Evolutionary conservation across 2,113 vertebrate genomes (phyloP), one percentile per base, ranked within the genome.

Genomic region (Apodemus sylvaticus): DNA sequence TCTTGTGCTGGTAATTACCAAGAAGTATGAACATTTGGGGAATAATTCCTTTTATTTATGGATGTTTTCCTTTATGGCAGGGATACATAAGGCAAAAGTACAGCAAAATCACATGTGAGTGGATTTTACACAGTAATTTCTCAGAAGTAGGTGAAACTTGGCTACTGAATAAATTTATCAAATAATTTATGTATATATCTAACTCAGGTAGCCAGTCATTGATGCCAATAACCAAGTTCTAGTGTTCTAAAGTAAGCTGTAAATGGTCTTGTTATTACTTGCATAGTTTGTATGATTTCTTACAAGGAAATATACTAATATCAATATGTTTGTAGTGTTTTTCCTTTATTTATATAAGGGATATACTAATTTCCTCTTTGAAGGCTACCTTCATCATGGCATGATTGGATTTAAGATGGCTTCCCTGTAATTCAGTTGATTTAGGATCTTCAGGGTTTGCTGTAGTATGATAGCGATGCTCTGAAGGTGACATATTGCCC

Each of bases 61-160:
- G 71, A 45, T 4, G 8, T 62, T 85, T 79, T 48, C 31, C 3
- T 42, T 68, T 19, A 19, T 74, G 45, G 31, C 12, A 22, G 16
- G 26, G 26, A 68, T 14, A 2, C 17, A 17, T 1, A 26, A 4
- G 16, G n/a, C 39, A 51, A 70, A 89, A 31, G 31, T n/a, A 31
- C 9, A 79, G 31, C 0, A 55, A 66, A 42, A 64, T 14, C 17
- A 48, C 3, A 0, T 24, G 20, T 11, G 0, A 20, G 1, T 26
- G 1, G 39, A 8, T n/a, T 66, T 74, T 60, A 81, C 29, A 17
- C 26, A n/a, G 29, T 22, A 3, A 55, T 53, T 48, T 64, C 20
- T 66, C n/a, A 55, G 24, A 24, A 77, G 53, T 36, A 51, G 8
- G 34, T 36, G 11, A 45, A 53, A 4, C 14, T 5, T 86, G 66